phyloP scores from a whole-genome alignment of 2,888 invertebrate species.

The Oligia strigilis region DNA sequence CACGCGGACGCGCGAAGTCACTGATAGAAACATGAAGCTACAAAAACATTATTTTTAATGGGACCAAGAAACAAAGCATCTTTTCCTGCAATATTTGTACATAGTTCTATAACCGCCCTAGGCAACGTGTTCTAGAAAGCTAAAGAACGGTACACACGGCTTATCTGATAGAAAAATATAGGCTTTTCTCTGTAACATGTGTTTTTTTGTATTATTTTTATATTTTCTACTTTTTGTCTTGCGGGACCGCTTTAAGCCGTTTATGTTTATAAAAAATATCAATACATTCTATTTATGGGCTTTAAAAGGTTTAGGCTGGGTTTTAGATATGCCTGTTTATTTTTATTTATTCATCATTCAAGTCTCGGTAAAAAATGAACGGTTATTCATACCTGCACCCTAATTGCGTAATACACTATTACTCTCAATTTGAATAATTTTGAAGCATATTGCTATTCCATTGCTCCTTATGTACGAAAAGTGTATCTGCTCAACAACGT shows the following conservation, averaged over 20 bases:
- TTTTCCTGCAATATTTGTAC: background rate
- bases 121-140: background rate
- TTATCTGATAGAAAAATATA: conserved; percentile 35
- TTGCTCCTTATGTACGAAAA: no score
- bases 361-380: background rate
- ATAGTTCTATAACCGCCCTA: conserved; percentile 3
- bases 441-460: no score
- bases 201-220: conserved; percentile 32
- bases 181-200: conserved; percentile 5
- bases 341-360: background rate
- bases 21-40: background rate
- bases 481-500: no score
- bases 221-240: conserved; percentile 12
- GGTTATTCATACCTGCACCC: background rate
- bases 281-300: background rate
- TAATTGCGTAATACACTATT: no score
- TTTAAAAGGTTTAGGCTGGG: background rate
- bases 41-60: background rate
- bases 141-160: background rate
- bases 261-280: background rate
- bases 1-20: background rate
- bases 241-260: background rate
- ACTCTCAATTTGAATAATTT: no score
- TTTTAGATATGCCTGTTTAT: conserved; percentile 11
- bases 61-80: background rate